These are phyloP conservation scores for Hephaestus fuliginosus DNA, from an alignment of 2,797 vertebrate species.

Conservation along the genomic window DNA sequence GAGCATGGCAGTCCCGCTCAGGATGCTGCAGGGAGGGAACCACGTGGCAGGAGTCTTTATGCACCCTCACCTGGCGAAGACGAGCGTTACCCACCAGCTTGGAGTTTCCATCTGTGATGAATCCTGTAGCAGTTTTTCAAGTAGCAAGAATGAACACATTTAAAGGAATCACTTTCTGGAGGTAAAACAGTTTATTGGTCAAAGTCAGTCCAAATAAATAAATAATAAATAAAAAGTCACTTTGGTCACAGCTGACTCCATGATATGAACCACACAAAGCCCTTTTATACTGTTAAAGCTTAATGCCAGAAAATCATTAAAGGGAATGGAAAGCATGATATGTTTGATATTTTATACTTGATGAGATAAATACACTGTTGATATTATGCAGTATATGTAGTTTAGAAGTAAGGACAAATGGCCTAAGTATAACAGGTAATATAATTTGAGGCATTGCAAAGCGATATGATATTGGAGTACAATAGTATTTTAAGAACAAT, in stretches of 20 bases:
- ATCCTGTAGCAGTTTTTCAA: conserved; percentile 84
- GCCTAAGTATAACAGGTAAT: not conserved
- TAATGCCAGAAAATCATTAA: not conserved
- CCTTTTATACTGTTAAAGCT: not conserved
- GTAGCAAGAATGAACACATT: conserved; percentile 5
- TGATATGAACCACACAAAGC: not conserved
- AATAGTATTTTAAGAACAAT: not conserved
- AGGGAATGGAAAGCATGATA: not conserved
- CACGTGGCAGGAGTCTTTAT: conserved; percentile 85
- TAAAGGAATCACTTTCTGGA: not conserved
- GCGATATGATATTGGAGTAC: not conserved
- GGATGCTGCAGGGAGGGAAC: conserved; percentile 78
- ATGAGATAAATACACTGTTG: not conserved
- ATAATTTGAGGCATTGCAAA: not conserved
- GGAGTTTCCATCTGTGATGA: conserved; percentile 96
- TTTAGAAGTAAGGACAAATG: not conserved
- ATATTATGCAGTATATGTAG: not conserved
- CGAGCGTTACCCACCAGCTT: conserved; percentile 93
- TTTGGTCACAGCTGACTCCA: not conserved
- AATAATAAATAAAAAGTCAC: not conserved
- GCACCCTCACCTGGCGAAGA: conserved; percentile 93
- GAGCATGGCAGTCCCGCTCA: conserved; percentile 83
- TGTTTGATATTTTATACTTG: not conserved
- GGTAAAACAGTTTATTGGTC: not conserved
- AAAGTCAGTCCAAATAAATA: not conserved